phyloP scores from a whole-genome alignment of 2,888 invertebrate species.

The Patella ulyssiponensis region DNA sequence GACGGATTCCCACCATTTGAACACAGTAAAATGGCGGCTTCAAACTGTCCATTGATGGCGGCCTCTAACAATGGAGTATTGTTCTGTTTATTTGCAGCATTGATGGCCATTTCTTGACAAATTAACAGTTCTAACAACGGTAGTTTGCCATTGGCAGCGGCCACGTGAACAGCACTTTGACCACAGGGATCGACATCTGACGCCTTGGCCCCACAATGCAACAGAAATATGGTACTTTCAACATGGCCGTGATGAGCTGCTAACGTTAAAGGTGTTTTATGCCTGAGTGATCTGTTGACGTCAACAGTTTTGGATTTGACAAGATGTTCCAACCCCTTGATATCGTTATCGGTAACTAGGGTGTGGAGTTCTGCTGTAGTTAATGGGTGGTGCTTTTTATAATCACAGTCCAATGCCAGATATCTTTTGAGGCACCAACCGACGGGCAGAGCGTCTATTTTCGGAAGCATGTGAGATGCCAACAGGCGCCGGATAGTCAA shows the following conservation, averaged over 20 bases:
- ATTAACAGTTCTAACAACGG: slow-evolving; percentile 25
- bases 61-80: slow-evolving; percentile 34
- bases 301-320: slow-evolving; percentile 23
- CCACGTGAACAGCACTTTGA: slow-evolving; percentile 32
- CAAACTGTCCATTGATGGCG: slow-evolving; percentile 26
- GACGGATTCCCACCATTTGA: slow-evolving; percentile 22
- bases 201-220: slow-evolving; percentile 3
- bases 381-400: slow-evolving; percentile 6
- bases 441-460: slow-evolving; percentile 34
- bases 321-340: slow-evolving; percentile 11
- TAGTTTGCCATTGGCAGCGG: slow-evolving; percentile 23
- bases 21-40: slow-evolving; percentile 19
- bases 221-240: slow-evolving; percentile 20
- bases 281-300: slow-evolving; percentile 24
- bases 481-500: slow-evolving; percentile 27
- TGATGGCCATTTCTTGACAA: slow-evolving; percentile 14
- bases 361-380: slow-evolving; percentile 20
- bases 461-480: slow-evolving; percentile 22
- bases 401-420: slow-evolving; percentile 21
- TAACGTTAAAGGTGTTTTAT: slow-evolving; percentile 28
- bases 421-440: slow-evolving; percentile 29
- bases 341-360: slow-evolving; percentile 30
- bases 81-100: slow-evolving; percentile 22
- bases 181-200: slow-evolving; percentile 13
- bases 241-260: slow-evolving; percentile 25